These are phyloP conservation scores for Morpho helenor DNA, from an alignment of 2,888 invertebrate species.

Conservation along the genomic window DNA sequence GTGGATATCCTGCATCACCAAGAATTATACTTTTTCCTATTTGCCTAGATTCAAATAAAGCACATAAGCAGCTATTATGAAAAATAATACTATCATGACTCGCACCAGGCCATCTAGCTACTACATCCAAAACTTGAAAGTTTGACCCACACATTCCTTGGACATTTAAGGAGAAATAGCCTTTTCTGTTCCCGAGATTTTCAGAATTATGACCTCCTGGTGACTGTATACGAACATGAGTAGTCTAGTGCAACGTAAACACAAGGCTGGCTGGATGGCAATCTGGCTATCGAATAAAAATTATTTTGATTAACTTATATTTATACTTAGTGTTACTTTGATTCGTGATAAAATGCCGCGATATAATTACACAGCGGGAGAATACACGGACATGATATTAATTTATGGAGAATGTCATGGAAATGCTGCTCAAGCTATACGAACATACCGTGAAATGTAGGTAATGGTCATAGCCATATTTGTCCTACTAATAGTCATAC, in stretches of 20 bases:
- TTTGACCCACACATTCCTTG: constrained; percentile 28
- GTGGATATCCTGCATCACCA: constrained; percentile 22
- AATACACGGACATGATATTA: too few species aligned
- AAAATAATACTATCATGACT: constrained; percentile 20
- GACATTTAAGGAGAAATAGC: constrained; percentile 22
- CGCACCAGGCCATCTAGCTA: constrained; percentile 28
- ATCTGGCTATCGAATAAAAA: constrained; percentile 10
- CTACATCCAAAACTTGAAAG: constrained; percentile 23
- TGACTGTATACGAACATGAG: constrained; percentile 22
- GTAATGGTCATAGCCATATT: too few species aligned
- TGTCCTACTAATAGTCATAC: too few species aligned
- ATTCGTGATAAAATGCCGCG: too few species aligned
- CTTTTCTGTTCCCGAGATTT: constrained; percentile 22
- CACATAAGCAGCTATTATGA: constrained; percentile 12
- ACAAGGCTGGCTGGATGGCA: constrained; percentile 9
- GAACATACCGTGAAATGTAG: too few species aligned
- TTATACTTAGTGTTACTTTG: too few species aligned
- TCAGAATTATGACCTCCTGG: constrained; percentile 13
- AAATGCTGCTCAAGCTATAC: too few species aligned
- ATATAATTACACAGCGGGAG: too few species aligned
- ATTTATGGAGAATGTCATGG: too few species aligned
- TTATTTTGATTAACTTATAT: too few species aligned
- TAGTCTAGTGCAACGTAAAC: constrained; percentile 24
- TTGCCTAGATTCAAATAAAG: constrained; percentile 15
- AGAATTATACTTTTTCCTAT: constrained; percentile 16